A percentile compares a stretch with the other conserved stretches of the same genome.
phyloP scores from a whole-genome alignment of 2,113 vertebrate species.

The Neotoma lepida region DNA sequence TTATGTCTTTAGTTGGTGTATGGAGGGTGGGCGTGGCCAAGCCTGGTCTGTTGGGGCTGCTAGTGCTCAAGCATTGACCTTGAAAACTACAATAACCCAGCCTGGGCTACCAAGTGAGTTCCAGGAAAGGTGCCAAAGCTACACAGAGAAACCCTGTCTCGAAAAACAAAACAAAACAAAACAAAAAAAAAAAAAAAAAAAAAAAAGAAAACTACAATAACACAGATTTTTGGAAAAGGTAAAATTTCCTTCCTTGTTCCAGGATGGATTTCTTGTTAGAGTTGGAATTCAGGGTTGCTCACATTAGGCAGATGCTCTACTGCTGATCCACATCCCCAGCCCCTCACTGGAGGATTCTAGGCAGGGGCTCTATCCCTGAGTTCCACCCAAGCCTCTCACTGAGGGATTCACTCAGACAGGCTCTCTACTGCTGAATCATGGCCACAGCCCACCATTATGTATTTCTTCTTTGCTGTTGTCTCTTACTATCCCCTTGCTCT shows the following conservation, averaged over 20 bases:
- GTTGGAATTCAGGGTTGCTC: not conserved
- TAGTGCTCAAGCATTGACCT: not conserved
- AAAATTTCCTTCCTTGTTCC: not conserved
- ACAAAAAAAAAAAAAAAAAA: no score
- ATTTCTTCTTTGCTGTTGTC: not conserved
- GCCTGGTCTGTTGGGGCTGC: not conserved
- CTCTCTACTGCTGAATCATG: not conserved
- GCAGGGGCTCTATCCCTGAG: not conserved
- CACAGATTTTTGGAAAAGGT: not conserved
- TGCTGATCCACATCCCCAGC: rapidly evolving
- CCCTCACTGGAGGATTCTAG: not conserved
- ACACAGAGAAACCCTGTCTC: no score
- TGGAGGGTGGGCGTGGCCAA: not conserved
- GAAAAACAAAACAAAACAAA: no score
- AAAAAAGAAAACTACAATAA: not conserved
- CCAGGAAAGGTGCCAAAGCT: no score
- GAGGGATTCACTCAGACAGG: not conserved
- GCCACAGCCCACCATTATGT: not conserved
- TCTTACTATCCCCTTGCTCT: not conserved
- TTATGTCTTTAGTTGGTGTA: not conserved
- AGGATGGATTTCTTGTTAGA: no score
- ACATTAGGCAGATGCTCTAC: not conserved
- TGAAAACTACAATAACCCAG: not conserved
- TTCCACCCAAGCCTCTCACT: not conserved
- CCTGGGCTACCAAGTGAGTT: no score